phyloP scores from a whole-genome alignment of 2,888 invertebrate genomes.

The Polyommatus icarus region DNA sequence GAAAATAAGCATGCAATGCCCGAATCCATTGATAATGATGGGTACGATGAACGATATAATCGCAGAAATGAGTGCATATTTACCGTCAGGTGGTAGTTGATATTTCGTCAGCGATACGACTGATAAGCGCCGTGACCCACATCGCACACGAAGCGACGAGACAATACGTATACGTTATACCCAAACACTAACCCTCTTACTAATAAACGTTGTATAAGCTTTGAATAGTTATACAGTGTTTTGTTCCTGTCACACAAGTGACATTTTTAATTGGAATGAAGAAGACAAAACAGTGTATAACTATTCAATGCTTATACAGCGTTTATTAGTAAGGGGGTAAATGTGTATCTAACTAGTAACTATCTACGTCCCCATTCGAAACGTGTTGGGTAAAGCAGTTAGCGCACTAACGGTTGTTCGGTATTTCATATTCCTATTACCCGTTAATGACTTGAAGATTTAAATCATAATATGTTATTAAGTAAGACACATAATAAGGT shows the following conservation, averaged over 20 bases:
- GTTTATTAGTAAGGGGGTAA: no score
- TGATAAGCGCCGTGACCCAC: constrained; percentile 2
- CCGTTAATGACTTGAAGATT: not conserved
- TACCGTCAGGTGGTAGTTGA: not conserved
- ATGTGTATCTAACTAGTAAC: not conserved
- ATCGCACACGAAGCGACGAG: not conserved
- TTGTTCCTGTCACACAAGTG: no score
- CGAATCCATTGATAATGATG: not conserved
- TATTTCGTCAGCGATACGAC: not conserved
- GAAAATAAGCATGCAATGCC: not conserved
- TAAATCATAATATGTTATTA: not conserved
- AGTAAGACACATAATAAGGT: not conserved
- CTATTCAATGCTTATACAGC: no score
- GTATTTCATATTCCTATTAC: not conserved
- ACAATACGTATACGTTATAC: not conserved
- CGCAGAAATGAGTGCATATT: not conserved
- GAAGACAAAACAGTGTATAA: no score
- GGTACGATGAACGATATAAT: not conserved
- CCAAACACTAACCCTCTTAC: not conserved
- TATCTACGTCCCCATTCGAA: not conserved
- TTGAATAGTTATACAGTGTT: no score
- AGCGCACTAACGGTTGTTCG: not conserved
- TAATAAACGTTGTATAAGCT: no score
- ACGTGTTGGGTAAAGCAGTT: not conserved
- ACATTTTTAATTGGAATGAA: no score